Conservation (phyloP, 2,797 vertebrate genomes). For the Serranus cabrilla region DNA sequence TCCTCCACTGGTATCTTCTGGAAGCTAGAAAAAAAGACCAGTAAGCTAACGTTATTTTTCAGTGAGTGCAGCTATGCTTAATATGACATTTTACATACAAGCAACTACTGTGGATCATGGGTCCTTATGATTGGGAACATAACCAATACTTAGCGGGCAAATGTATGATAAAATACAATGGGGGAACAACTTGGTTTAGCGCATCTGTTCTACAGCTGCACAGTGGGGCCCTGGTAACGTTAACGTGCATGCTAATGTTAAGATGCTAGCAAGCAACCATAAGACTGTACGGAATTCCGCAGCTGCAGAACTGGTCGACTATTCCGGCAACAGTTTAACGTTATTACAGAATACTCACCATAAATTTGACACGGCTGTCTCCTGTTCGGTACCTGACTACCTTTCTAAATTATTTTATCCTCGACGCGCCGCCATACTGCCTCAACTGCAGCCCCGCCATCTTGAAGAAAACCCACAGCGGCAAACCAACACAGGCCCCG, state of each 20-base stretch:
- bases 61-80: constrained; percentile 17
- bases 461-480: constrained; percentile 74
- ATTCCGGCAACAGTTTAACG: background rate
- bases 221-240: constrained; percentile 45
- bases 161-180: background rate
- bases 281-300: background rate
- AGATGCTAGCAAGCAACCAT: constrained; percentile 31
- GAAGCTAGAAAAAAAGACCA: constrained; percentile 70
- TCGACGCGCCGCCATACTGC: constrained; percentile 47
- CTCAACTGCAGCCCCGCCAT: constrained; percentile 76
- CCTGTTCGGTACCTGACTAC: constrained; percentile 14
- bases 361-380: constrained; percentile 35
- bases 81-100: no score
- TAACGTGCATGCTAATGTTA: constrained; percentile 52
- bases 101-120: accelerated
- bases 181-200: background rate
- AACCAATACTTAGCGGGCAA: background rate
- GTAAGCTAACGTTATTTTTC: constrained; percentile 35
- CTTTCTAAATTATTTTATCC: constrained; percentile 59
- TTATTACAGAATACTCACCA: constrained; percentile 67
- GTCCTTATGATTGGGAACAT: accelerated
- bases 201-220: constrained; percentile 45
- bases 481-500: constrained; percentile 26
- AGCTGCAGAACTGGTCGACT: background rate
- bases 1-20: constrained; percentile 88